Evolutionary conservation across 2,888 invertebrate species (phyloP), one percentile per base, ranked within the genome.

Genomic region (Amorpha juglandis): DNA sequence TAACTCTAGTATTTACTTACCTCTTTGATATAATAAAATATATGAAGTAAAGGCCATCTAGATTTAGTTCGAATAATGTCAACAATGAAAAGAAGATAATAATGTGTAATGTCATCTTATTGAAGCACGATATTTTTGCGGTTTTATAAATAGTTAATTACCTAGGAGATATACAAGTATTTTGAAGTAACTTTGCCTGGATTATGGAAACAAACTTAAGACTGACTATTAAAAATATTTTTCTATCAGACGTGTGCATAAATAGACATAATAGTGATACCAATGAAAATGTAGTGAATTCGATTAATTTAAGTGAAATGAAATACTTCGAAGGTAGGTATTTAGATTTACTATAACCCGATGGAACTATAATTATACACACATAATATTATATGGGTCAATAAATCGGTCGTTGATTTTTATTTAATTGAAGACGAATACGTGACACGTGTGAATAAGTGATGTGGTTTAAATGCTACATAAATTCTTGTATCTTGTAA

Each of bases 61-160:
- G 58, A 58, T 42, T 42, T 16, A 2, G 16, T 19, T 4, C 38
- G 16, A 35, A 55, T 14, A n/a, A 16, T 14, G 33, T 2, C 9
- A 9, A 55, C 8, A 16, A 16, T 14, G 27, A 27, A 27, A 4
- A 27, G n/a, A 27, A 27, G 27, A 27, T 27, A 27, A 19, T 27
- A 27, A 27, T 27, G 19, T 12, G 7, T 6, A 19, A 42, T 58
- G 58, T 58, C 58, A 58, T 9, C 42, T 19, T 19, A 58, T 38
- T 19, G n/a, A 19, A 19, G 6, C 7, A 4, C 6, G n/a, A n/a
- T n/a, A n/a, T 12, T 42, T 19, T 38, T 19, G 6, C 12, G 38
- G 12, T 19, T 42, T 42, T 19, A 73, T 82, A 80, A 82, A 82
- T 82, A 82, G 81, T 74, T 82, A 81, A 82, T 83, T 82, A 82